Evolutionary conservation across 2,113 vertebrate genomes (phyloP).

Genomic region (Cygnus buccinator): DNA sequence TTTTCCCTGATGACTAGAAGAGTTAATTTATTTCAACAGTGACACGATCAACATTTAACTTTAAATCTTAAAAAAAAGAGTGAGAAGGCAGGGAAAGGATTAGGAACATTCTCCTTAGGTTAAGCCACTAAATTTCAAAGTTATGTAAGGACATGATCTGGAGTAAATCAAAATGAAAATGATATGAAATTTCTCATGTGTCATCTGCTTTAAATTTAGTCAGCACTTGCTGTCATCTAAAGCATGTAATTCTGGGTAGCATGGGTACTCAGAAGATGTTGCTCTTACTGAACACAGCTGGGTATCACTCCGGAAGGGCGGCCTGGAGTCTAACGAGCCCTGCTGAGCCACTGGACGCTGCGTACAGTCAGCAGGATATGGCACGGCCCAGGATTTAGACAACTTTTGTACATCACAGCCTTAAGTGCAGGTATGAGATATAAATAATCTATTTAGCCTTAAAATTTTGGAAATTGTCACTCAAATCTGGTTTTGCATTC

Average conservation of each 20-base stretch:
- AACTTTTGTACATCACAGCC: neutral
- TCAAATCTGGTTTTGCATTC: neutral
- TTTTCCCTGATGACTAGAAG: neutral
- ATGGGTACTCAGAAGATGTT: neutral
- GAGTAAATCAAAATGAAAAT: neutral
- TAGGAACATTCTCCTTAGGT: neutral
- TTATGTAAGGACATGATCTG: neutral
- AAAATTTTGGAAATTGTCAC: neutral
- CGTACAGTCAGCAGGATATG: accelerated
- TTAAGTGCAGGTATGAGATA: neutral
- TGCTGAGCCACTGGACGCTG: neutral
- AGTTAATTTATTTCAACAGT: neutral
- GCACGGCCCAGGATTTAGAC: accelerated
- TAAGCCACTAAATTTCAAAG: constrained; percentile 21
- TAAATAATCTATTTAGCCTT: neutral
- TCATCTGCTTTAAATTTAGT: neutral
- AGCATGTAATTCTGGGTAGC: neutral
- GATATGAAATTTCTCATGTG: neutral
- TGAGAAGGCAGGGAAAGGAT: neutral
- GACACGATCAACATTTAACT: neutral
- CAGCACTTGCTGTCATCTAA: neutral
- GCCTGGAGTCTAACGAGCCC: neutral
- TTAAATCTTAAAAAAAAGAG: neutral
- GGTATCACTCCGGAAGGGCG: too few species aligned
- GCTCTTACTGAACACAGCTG: neutral